Evolutionary conservation across 2,888 invertebrate genomes (phyloP).

Genomic region (Herminia tarsipennalis): DNA sequence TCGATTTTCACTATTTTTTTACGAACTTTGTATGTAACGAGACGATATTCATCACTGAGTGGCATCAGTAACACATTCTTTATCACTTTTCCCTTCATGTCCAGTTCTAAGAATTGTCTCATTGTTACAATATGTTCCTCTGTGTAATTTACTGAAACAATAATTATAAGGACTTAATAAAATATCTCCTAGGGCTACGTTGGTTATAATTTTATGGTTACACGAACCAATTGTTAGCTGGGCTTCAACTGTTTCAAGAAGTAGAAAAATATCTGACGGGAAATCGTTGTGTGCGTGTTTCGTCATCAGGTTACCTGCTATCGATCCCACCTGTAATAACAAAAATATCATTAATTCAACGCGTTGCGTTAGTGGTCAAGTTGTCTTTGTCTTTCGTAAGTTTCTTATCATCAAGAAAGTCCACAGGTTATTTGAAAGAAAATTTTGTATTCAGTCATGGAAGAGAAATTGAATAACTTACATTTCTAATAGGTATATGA

Average conservation of each 20-base stretch:
- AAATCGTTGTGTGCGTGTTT: constrained; percentile 88
- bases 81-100: constrained; percentile 81
- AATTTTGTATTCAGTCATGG: no score
- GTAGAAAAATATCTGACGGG: constrained; percentile 88
- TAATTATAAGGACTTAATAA: no score
- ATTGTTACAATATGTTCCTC: constrained; percentile 41
- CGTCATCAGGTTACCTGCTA: constrained; percentile 90
- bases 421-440: no score
- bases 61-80: constrained; percentile 83
- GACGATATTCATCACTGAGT: constrained; percentile 72
- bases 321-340: constrained; percentile 83
- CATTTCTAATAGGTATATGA: constrained; percentile 88
- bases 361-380: no score
- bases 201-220: no score
- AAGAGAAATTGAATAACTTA: not conserved
- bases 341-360: no score
- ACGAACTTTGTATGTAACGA: constrained; percentile 89
- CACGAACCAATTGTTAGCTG: constrained; percentile 59
- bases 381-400: no score
- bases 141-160: no score
- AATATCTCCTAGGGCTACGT: no score
- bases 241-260: constrained; percentile 67
- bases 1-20: no score
- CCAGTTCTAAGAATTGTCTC: constrained; percentile 63
- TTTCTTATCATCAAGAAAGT: no score